Base-by-base conservation (phyloP, 2,797 vertebrate genomes). In the Gobio occitaniae region DNA sequence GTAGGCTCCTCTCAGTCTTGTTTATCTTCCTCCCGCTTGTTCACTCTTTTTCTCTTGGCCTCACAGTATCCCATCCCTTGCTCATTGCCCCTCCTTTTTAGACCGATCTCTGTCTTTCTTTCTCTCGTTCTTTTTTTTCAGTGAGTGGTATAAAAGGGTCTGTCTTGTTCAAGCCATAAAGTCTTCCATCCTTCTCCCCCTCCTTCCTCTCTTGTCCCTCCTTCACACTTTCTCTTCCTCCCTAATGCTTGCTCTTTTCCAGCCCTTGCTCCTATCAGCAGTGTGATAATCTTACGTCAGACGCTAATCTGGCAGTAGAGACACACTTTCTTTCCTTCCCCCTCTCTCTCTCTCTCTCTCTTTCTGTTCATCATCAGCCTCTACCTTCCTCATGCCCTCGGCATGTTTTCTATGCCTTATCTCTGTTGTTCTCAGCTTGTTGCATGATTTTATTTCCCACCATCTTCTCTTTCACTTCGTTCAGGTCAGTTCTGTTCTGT, bases 251-350 rank as follows among this genome's bases (percentile, higher is more conserved):
- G 59, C 59, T 84, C 74, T 78, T 44, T 86, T 70, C 87, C 74
- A 86, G 74, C 75, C 86, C 68, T 71, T 78, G 90, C 93, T 93
- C 90, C 91, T 94, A 94, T 95, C 94, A 94, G 92, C 92, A 90
- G 92, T 93, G 93, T 93, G 92, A 93, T 94, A 94, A 93, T 92
- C 92, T 93, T 93, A 93, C 93, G 92, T 94, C 93, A 95, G 93
- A 91, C 89, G 81, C 91, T 94, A 92, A 94, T 95, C 92, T 94
- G 93, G 89, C 87, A 91, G 91, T 90, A 91, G 92, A 92, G 91
- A 90, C 91, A 61, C 56, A 54, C 38, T 81, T 25, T 41, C 36
- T 74, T 2, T 25, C 25, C 25, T 25, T 25, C 32, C 32, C 32
- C 32, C 32, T 79, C 19, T 44, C n/a, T 47, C n/a, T 50, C n/a